Base-by-base conservation (phyloP, 2,113 vertebrate genomes). In the Mola mola region DNA sequence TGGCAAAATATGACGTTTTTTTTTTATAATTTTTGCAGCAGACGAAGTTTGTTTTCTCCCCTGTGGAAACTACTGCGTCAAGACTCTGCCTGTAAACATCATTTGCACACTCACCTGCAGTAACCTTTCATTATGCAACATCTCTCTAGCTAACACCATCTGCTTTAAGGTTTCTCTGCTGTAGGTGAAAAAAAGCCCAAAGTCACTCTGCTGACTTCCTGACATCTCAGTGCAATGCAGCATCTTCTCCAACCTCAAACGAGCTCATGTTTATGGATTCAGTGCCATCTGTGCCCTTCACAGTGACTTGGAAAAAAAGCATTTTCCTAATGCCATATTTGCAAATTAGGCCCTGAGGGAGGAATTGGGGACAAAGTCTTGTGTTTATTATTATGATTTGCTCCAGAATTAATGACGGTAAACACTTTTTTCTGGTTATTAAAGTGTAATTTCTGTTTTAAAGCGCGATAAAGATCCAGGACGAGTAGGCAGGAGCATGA, bases 271-370 rank as follows among this genome's bases (percentile, higher is more conserved):
- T 86, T 81, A 84, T 78, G 46, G 40, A 84, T 82, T 79, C 72
- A 63, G 41, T 5, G n/a, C 82, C 87, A 83, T 75, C 84, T 89
- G 82, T 64, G 75, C 40, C 77, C 81, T 86, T 78, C 59, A 49
- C 50, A 17, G 26, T 66, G 72, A 74, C 79, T 72, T 26, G 26
- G 49, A 51, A 62, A 65, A 46, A 7, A 7, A 55, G 4, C 33
- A 46, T 72, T 66, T 78, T 52, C 26, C 10, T 50, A 15, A 55
- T 62, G 53, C 34, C 36, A 17, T 55, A 31, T 72, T 59, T 78
- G 29, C 26, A 78, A 82, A 72, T 70, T 40, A 66, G 21, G 63
- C 70, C 72, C 63, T 62, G 34, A n/a, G 87, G 83, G 67, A 43
- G 44, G 51, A 63, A 49, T 12, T n/a, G 46, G 4, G 2, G 8